phyloP scores from a whole-genome alignment of 2,113 vertebrate species.

The Bos indicus region DNA sequence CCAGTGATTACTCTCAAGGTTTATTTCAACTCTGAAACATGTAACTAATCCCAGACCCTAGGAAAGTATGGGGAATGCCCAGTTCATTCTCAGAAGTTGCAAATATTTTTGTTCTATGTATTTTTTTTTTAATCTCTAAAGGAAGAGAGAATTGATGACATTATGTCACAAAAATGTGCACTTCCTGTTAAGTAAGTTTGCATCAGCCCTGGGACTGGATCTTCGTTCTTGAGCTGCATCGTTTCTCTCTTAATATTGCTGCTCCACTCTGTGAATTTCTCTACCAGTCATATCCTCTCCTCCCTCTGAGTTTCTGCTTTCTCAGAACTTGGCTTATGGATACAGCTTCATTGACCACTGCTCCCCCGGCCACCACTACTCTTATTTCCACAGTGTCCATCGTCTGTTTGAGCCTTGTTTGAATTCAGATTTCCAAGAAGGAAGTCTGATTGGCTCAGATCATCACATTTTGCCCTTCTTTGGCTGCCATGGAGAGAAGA shows the following conservation, averaged over 20 bases:
- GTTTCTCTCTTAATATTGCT: background rate
- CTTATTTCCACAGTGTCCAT: too few relatives aligned
- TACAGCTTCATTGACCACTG: background rate
- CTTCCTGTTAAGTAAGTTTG: background rate
- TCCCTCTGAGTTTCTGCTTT: background rate
- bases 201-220: background rate
- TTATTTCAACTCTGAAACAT: background rate
- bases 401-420: background rate
- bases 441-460: background rate
- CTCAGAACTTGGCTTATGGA: background rate
- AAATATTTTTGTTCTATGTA: background rate
- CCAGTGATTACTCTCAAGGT: background rate
- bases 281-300: background rate
- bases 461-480: background rate
- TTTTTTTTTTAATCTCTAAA: background rate
- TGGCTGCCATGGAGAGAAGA: too few relatives aligned
- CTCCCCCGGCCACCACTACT: rapidly evolving
- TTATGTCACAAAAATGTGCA: background rate
- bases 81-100: background rate
- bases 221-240: too few relatives aligned
- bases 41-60: background rate
- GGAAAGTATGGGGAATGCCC: background rate
- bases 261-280: background rate
- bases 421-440: background rate
- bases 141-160: background rate